These are phyloP conservation scores for Heterochromis multidens DNA, from an alignment of 2,113 vertebrate genomes.

Conservation along the genomic window DNA sequence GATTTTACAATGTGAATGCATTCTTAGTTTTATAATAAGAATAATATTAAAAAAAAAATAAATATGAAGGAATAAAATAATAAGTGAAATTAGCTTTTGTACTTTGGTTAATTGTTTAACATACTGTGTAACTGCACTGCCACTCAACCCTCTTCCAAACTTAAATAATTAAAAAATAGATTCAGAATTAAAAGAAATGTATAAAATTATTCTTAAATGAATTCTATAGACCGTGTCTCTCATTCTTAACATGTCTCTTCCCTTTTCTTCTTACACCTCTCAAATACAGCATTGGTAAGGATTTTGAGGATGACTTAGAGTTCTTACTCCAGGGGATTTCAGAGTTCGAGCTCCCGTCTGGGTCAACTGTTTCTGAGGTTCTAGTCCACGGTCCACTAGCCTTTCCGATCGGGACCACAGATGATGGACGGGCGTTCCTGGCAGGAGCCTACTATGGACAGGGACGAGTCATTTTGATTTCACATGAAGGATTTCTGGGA, in stretches of 20 bases:
- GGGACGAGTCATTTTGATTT: constrained; percentile 68
- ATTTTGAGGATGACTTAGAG: constrained; percentile 73
- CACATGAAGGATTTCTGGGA: constrained; percentile 67
- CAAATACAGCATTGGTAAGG: constrained; percentile 59
- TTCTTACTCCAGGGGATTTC: constrained; percentile 67
- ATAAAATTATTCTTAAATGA: too few relatives aligned
- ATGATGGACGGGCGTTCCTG: constrained; percentile 53
- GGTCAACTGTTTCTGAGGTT: constrained; percentile 56
- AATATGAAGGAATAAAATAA: too few relatives aligned
- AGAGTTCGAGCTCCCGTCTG: constrained; percentile 63
- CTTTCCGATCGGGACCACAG: constrained; percentile 70
- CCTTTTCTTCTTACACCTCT: background rate
- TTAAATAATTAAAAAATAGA: too few relatives aligned
- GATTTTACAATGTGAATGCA: background rate
- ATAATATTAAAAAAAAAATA: too few relatives aligned
- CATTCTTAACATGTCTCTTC: background rate
- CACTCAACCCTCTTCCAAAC: too few relatives aligned
- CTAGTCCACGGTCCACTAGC: constrained; percentile 73
- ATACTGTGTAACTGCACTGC: too few relatives aligned
- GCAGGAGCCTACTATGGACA: constrained; percentile 76
- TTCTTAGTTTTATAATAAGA: background rate
- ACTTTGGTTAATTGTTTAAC: too few relatives aligned
- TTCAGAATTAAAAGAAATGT: too few relatives aligned
- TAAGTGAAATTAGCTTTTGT: too few relatives aligned
- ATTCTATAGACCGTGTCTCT: background rate